Base-by-base conservation (phyloP, 1,140 invertebrate species). In the Drosophila burlai region DNA sequence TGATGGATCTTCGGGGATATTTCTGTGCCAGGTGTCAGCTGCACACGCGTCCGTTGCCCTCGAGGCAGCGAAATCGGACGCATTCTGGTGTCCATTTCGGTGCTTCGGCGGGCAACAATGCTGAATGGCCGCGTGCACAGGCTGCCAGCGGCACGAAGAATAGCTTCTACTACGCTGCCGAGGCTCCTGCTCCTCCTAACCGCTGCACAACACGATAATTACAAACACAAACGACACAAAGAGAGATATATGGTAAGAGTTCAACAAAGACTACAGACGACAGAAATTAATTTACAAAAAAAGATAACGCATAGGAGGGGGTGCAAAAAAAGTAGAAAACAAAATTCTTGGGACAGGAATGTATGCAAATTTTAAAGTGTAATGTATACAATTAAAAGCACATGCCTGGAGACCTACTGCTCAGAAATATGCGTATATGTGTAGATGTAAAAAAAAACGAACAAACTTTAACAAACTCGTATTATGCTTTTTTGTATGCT, bases 401-500 rank as follows among this genome's bases (percentile, higher is more conserved):
- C 42, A 71, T 57, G 34, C 31, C 63, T 69, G 47, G n/a, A 57
- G 36, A 72, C 67, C 69, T 73, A 47, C 68, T 36, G 65, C 47
- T 73, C 67, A 73, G 66, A 61, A 61, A 73, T 52, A 74, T 73
- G 69, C 69, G 54, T 57, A 42, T 59, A 45, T 43, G 55, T 61
- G 55, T 61, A 55, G 57, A 54, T 49, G 54, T 57, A 64, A 79
- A 78, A 75, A 75, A 69, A 79, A 79, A 80, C 57, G 72, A 90
- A 84, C 71, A 85, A 90, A 85, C 81, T 85, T 85, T 90, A 90
- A 90, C 82, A 91, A 90, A 90, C 86, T 87, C 67, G 81, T 84
- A 80, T 85, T 65, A 80, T 80, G 60, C 71, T 78, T 75, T 78
- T 75, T 81, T 83, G 52, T 85, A 84, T 90, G 75, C 72, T 90